Conservation (phyloP, 2,888 invertebrate species). For the Torymus auratus region DNA sequence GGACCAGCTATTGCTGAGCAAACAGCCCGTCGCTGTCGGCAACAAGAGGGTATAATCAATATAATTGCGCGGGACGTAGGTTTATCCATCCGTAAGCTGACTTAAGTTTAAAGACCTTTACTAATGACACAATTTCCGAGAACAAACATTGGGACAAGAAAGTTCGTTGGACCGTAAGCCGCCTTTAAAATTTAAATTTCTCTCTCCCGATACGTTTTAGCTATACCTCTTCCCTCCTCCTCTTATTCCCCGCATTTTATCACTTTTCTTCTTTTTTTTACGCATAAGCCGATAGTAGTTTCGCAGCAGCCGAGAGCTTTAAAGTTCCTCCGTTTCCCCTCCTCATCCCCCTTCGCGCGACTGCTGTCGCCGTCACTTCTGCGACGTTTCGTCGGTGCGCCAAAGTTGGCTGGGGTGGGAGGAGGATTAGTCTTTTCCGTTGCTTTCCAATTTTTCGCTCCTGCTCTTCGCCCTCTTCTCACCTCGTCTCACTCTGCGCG, state of each 20-base stretch:
- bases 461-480: not conserved
- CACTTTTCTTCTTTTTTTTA: slow-evolving; percentile 33
- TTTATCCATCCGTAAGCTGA: not conserved
- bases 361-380: too few relatives aligned
- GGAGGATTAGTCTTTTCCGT: slow-evolving; percentile 45
- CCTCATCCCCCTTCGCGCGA: not conserved
- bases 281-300: slow-evolving; percentile 29
- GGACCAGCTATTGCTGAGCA: too few relatives aligned
- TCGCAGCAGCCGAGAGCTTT: not conserved
- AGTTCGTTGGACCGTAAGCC: not conserved
- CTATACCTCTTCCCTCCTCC: not conserved
- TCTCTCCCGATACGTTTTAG: slow-evolving; percentile 5
- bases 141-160: not conserved
- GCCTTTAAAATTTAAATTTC: slow-evolving; percentile 29
- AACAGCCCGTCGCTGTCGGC: too few relatives aligned
- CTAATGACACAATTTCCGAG: slow-evolving; percentile 2
- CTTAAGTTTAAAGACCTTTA: not conserved
- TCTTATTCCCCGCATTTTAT: slow-evolving; percentile 6
- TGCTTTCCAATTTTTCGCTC: slow-evolving; percentile 45
- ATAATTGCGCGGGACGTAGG: not conserved
- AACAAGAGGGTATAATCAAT: not conserved
- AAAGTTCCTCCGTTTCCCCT: slow-evolving; percentile 7
- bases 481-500: not conserved
- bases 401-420: not conserved
- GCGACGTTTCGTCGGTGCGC: not conserved